phyloP scores from a whole-genome alignment of 2,113 vertebrate species.

The Onychostoma macrolepis region DNA sequence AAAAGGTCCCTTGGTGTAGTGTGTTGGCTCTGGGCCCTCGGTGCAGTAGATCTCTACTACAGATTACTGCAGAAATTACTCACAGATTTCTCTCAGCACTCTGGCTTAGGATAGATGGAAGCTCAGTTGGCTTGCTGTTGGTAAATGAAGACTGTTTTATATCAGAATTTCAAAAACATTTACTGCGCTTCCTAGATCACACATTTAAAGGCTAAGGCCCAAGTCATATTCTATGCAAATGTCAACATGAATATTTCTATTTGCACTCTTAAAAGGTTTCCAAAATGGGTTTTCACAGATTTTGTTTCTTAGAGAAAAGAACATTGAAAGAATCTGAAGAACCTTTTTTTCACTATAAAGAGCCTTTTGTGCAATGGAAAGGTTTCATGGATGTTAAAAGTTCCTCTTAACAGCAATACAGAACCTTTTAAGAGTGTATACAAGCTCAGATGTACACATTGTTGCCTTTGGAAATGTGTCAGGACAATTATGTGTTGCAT shows the following conservation, averaged over 20 bases:
- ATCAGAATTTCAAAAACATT: background rate
- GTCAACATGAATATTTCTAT: background rate
- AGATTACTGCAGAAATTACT: constrained; percentile 76
- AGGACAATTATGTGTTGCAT: background rate
- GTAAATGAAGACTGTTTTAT: background rate
- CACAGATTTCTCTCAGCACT: constrained; percentile 67
- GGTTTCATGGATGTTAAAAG: background rate
- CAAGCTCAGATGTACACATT: background rate
- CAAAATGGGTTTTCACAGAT: background rate
- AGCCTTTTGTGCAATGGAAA: background rate
- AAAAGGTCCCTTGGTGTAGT: constrained; percentile 54
- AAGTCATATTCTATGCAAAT: background rate
- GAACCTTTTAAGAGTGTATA: background rate
- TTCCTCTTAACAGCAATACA: background rate
- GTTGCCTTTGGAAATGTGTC: background rate
- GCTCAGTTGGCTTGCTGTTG: background rate
- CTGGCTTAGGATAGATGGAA: constrained; percentile 3
- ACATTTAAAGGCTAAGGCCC: background rate
- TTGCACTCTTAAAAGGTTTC: background rate
- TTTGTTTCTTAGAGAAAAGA: no score
- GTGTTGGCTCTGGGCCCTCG: constrained; percentile 43
- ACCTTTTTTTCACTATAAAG: background rate
- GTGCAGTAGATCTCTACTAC: constrained; percentile 52
- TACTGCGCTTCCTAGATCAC: background rate
- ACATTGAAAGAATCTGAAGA: no score